Percentiles rank a stretch among this genome's conserved stretches.
Evolutionary conservation across 2,888 invertebrate genomes (phyloP).

Genomic region (Drosophila barbarae): DNA sequence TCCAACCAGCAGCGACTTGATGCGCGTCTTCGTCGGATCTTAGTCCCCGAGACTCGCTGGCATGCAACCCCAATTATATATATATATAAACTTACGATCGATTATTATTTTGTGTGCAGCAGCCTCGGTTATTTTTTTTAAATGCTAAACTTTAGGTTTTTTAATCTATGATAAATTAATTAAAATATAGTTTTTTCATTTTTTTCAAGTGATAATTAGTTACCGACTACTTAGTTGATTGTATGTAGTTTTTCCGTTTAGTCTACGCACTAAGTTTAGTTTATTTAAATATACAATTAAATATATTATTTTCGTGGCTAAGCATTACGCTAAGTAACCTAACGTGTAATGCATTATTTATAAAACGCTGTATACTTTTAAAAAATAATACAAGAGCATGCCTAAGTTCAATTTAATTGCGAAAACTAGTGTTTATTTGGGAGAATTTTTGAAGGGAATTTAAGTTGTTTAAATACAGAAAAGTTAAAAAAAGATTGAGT

Average conservation of each 20-base stretch:
- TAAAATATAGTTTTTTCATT: conserved; percentile 31
- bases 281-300: conserved; percentile 36
- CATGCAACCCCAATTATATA: conserved; percentile 27
- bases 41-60: conserved; percentile 23
- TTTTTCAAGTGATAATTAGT: conserved; percentile 68
- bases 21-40: conserved; percentile 70
- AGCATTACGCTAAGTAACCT: conserved; percentile 45
- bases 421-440: not conserved
- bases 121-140: conserved; percentile 27
- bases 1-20: conserved; percentile 61
- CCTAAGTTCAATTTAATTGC: conserved; percentile 36
- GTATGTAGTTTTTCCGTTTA: conserved; percentile 60
- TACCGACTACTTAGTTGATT: conserved; percentile 58
- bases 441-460: too few relatives aligned
- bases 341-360: conserved; percentile 51
- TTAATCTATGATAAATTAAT: conserved; percentile 59
- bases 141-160: conserved; percentile 38
- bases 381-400: conserved; percentile 57
- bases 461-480: too few relatives aligned
- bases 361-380: conserved; percentile 62
- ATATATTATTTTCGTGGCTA: conserved; percentile 35
- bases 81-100: conserved; percentile 8
- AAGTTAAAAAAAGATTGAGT: too few relatives aligned
- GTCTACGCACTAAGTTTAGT: conserved; percentile 60
- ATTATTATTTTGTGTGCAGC: conserved; percentile 45